Evolutionary conservation across 1,140 invertebrate species (phyloP).

Genomic region (Saccostrea cuccullata): DNA sequence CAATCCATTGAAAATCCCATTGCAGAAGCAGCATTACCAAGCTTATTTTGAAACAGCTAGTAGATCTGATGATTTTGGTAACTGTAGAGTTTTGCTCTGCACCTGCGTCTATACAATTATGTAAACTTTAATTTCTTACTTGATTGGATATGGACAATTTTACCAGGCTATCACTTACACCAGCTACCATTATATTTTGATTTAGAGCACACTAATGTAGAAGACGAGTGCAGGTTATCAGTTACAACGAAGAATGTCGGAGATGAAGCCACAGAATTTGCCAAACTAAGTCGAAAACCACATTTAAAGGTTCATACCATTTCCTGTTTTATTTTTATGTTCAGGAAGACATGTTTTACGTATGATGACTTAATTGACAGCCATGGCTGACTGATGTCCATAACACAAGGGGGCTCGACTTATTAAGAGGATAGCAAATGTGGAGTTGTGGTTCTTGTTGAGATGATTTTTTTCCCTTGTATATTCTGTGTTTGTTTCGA

Average conservation of each 20-base stretch:
- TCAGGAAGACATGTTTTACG: not conserved
- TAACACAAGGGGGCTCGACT: not conserved
- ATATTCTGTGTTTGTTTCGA: no score
- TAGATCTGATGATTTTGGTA: no score
- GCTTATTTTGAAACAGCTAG: no score
- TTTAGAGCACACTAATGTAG: conserved; percentile 43
- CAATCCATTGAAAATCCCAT: no score
- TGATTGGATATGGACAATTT: no score
- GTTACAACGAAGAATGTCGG: conserved; percentile 61
- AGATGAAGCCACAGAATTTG: conserved; percentile 63
- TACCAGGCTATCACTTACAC: not conserved
- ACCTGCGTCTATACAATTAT: no score
- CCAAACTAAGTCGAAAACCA: conserved; percentile 58
- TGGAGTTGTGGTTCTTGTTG: not conserved
- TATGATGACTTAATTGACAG: not conserved
- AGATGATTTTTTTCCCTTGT: not conserved
- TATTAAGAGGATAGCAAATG: not conserved
- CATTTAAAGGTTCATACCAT: conserved; percentile 11
- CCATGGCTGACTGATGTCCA: not conserved
- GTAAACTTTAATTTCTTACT: no score
- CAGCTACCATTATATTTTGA: conserved; percentile 1
- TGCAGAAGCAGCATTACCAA: no score
- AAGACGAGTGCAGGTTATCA: conserved; percentile 62
- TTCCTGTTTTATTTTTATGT: not conserved
- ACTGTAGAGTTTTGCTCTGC: no score